phyloP scores from a whole-genome alignment of 2,888 invertebrate genomes.

The Criorhina ranunculi region DNA sequence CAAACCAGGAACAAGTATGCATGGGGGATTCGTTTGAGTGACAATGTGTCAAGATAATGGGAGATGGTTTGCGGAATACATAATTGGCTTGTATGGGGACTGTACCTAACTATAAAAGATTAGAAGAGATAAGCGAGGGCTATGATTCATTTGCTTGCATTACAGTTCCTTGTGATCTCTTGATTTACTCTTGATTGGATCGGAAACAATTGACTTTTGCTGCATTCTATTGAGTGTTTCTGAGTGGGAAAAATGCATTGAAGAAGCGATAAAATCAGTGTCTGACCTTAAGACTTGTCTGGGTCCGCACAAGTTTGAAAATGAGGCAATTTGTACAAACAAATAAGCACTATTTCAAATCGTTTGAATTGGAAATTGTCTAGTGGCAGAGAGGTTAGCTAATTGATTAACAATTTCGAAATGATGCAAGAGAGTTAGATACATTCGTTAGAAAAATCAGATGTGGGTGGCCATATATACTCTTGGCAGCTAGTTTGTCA shows the following conservation, averaged over 20 bases:
- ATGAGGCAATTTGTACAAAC: background rate
- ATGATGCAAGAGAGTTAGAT: background rate
- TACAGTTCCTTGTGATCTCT: background rate
- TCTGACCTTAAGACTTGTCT: background rate
- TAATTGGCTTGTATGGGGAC: conserved; percentile 40
- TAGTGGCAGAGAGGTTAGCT: no score
- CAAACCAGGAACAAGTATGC: background rate
- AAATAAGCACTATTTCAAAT: background rate
- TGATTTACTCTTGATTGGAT: background rate
- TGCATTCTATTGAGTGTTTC: conserved; percentile 10
- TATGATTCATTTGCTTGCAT: background rate
- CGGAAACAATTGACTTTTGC: conserved; percentile 19
- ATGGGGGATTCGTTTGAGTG: conserved; percentile 4
- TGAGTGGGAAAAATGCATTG: background rate
- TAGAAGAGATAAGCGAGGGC: conserved; percentile 22
- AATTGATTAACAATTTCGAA: background rate
- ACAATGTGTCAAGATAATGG: background rate
- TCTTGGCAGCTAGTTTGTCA: no score
- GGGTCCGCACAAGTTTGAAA: no score
- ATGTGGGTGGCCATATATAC: no score
- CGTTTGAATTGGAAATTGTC: no score
- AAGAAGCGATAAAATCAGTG: background rate
- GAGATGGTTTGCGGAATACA: conserved; percentile 1
- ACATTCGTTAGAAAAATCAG: background rate
- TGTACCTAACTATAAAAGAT: conserved; percentile 26